Percentiles rank a stretch among this genome's conserved stretches.
These are phyloP conservation scores for Leptestheria dahalacensis DNA, from an alignment of 1,140 invertebrate genomes.

Conservation along the genomic window DNA sequence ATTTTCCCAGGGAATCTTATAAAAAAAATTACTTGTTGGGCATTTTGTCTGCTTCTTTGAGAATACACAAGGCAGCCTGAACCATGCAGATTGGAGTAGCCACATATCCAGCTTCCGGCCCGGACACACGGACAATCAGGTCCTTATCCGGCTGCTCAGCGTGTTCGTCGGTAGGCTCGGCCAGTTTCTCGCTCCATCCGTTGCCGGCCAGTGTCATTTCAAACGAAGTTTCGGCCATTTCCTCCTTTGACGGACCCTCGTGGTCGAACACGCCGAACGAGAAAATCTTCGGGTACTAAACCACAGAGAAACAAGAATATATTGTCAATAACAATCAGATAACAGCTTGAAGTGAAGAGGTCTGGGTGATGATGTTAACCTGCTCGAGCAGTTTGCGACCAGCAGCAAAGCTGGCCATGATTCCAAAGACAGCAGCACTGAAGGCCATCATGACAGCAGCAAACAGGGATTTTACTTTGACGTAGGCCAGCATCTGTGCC, in stretches of 20 bases:
- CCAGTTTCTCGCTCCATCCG: slow-evolving; percentile 55
- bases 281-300: slow-evolving; percentile 55
- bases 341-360: not conserved
- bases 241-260: slow-evolving; percentile 46
- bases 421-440: slow-evolving; percentile 40
- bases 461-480: slow-evolving; percentile 33
- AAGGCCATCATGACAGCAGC: slow-evolving; percentile 34
- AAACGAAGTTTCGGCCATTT: slow-evolving; percentile 44
- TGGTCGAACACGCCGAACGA: slow-evolving; percentile 48
- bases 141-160: slow-evolving; percentile 44
- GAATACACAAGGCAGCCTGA: slow-evolving; percentile 51
- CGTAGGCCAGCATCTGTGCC: slow-evolving; percentile 46
- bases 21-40: slow-evolving; percentile 39
- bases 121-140: slow-evolving; percentile 41
- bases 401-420: slow-evolving; percentile 46
- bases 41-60: slow-evolving; percentile 59
- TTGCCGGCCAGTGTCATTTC: slow-evolving; percentile 49
- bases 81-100: slow-evolving; percentile 57
- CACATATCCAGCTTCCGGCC: slow-evolving; percentile 64
- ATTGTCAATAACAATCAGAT: not conserved
- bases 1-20: too few species aligned
- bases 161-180: slow-evolving; percentile 43
- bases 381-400: slow-evolving; percentile 47
- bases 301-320: slow-evolving; percentile 17
- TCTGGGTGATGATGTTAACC: slow-evolving; percentile 30